phyloP scores from a whole-genome alignment of 2,113 vertebrate species.

The Phyllostomus hastatus region DNA sequence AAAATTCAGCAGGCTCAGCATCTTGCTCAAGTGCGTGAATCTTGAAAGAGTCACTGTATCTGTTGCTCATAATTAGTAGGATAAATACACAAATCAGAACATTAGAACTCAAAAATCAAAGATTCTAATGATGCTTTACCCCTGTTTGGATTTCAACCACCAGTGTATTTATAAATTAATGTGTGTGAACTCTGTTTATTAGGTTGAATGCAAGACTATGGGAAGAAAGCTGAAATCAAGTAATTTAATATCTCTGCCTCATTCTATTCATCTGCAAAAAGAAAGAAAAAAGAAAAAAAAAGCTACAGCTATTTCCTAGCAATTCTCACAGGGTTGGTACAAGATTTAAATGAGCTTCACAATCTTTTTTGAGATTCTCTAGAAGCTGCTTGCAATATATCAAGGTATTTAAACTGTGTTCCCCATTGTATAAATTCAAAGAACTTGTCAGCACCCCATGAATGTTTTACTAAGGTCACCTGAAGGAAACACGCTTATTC shows the following conservation, averaged over 20 bases:
- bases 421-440: slow-evolving; percentile 78
- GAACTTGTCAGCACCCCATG: slow-evolving; percentile 77
- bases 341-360: slow-evolving; percentile 75
- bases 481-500: slow-evolving; percentile 73
- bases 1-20: not conserved
- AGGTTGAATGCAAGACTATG: not conserved
- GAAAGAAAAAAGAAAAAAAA: slow-evolving; percentile 35
- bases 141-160: not conserved
- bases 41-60: not conserved
- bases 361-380: slow-evolving; percentile 72
- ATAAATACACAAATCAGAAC: not conserved
- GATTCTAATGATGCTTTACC: not conserved
- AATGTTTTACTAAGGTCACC: slow-evolving; percentile 79
- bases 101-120: not conserved
- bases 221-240: slow-evolving; percentile 62
- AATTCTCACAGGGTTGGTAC: slow-evolving; percentile 69
- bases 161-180: slow-evolving; percentile 52
- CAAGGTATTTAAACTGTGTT: slow-evolving; percentile 78
- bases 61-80: slow-evolving; percentile 37
- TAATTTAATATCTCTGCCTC: slow-evolving; percentile 66
- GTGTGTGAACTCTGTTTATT: not conserved
- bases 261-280: slow-evolving; percentile 66
- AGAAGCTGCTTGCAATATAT: slow-evolving; percentile 74
- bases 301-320: slow-evolving; percentile 60
- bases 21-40: not conserved